Base-by-base conservation (phyloP, 2,113 vertebrate genomes). In the Peromyscus polionotus region DNA sequence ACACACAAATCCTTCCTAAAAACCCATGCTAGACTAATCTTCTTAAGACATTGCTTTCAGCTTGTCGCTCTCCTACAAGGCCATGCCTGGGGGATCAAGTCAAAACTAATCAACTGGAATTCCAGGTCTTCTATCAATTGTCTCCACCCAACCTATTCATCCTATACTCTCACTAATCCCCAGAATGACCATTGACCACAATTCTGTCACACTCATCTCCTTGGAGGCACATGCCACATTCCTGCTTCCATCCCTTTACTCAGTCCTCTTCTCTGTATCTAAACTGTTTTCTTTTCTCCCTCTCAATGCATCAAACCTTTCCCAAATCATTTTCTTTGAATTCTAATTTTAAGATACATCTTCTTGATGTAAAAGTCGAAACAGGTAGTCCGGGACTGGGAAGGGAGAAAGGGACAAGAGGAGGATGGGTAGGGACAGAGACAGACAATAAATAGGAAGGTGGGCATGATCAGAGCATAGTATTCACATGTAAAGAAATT, bases 1-100 rank as follows among this genome's bases (percentile, higher is more conserved):
- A 89, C 61, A 83, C n/a, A n/a, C 7, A 96, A 98, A 97, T 90
- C 68, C 90, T 96, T 89, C 48, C 67, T 90, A 72, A 93, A 95
- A 91, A 86, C 9, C n/a, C 90, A 10, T 54, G 57, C 48, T 81
- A 85, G 22, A 87, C 92, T 95, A 93, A 94, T 92, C 90, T 93
- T 85, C 93, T 95, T 91, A 96, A 96, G 67, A 67, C 57, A 54
- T 22, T 86, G 59, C 16, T 96, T 96, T 96, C 65, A 86, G 70
- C 57, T 54, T 95, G 95, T 86, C n/a, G 22, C 26, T 94, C n/a
- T 24, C 76, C 36, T 90, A 20, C 36, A 70, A 92, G 80, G 14
- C 9, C 36, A 93, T 90, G 45, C 51, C 51, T 88, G 19, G 65
- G 88, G 42, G 91, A 93, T 88, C 81, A 97, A 94, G 80, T 95